These are phyloP conservation scores for Perithous albicinctus DNA, from an alignment of 2,888 invertebrate genomes.

Conservation along the genomic window DNA sequence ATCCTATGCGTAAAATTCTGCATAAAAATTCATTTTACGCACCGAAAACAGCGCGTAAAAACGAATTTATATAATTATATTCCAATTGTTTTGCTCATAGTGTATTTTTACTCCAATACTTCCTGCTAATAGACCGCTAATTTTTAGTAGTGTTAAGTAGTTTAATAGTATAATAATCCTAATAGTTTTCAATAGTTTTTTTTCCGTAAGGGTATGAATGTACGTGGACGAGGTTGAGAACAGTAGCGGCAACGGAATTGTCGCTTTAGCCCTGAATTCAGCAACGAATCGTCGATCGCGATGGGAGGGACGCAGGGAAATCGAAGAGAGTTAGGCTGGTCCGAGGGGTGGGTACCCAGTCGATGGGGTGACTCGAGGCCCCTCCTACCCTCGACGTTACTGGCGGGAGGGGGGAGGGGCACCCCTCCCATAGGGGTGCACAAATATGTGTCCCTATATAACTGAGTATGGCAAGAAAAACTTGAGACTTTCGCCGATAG, in stretches of 20 bases:
- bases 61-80: too few species aligned
- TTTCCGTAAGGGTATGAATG: neutral
- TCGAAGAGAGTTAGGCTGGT: constrained; percentile 65
- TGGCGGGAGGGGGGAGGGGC: constrained; percentile 70
- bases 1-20: too few species aligned
- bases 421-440: constrained; percentile 77
- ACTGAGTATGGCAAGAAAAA: constrained; percentile 63
- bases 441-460: constrained; percentile 68
- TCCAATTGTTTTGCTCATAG: too few species aligned
- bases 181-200: constrained; percentile 29
- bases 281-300: constrained; percentile 68
- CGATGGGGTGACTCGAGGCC: constrained; percentile 63
- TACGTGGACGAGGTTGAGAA: constrained; percentile 45
- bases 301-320: constrained; percentile 73
- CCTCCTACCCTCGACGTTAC: constrained; percentile 56
- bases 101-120: too few species aligned
- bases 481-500: constrained; percentile 76
- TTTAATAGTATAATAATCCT: too few species aligned
- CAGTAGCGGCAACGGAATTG: constrained; percentile 25
- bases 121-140: too few species aligned
- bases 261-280: constrained; percentile 45
- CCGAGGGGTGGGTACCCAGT: constrained; percentile 66
- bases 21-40: too few species aligned
- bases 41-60: too few species aligned
- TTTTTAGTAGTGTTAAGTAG: too few species aligned